Evolutionary conservation across 2,113 vertebrate species (phyloP).

Genomic region (Agapornis roseicollis): DNA sequence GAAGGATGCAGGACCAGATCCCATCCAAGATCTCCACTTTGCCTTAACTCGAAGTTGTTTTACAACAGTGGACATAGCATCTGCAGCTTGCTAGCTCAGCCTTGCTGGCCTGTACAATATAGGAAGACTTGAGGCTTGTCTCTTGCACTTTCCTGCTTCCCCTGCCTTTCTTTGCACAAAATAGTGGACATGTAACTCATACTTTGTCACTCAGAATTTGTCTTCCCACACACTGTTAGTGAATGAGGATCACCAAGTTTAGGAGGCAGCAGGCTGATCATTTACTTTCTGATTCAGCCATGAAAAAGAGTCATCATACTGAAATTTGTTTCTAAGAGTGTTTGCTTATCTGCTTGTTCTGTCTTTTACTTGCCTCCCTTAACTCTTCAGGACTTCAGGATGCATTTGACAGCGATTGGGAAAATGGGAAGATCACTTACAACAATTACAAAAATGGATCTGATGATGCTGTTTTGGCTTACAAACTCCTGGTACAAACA

Average conservation of each 20-base stretch:
- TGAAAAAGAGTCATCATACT: neutral
- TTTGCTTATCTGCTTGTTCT: neutral
- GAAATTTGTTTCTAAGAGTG: neutral
- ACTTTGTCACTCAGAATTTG: too few species aligned
- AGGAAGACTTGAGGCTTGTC: neutral
- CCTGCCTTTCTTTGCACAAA: neutral
- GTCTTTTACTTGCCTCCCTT: neutral
- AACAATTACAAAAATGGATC: conserved; percentile 93
- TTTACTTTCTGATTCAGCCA: neutral
- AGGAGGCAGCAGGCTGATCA: neutral
- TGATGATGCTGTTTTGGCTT: conserved; percentile 91
- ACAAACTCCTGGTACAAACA: conserved; percentile 96
- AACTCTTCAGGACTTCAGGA: conserved; percentile 87
- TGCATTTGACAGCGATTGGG: conserved; percentile 94
- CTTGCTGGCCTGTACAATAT: neutral
- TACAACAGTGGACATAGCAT: neutral
- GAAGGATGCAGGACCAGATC: neutral
- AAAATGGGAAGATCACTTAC: conserved; percentile 87
- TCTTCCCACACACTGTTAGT: neutral
- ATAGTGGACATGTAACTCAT: neutral
- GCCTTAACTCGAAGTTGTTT: neutral
- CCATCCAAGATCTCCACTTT: neutral
- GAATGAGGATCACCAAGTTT: neutral
- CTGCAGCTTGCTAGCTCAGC: neutral
- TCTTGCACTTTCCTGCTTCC: neutral